A percentile compares a stretch with the other conserved stretches of the same genome.
phyloP scores from a whole-genome alignment of 1,140 invertebrate species.

The Daktulosphaira vitifoliae region DNA sequence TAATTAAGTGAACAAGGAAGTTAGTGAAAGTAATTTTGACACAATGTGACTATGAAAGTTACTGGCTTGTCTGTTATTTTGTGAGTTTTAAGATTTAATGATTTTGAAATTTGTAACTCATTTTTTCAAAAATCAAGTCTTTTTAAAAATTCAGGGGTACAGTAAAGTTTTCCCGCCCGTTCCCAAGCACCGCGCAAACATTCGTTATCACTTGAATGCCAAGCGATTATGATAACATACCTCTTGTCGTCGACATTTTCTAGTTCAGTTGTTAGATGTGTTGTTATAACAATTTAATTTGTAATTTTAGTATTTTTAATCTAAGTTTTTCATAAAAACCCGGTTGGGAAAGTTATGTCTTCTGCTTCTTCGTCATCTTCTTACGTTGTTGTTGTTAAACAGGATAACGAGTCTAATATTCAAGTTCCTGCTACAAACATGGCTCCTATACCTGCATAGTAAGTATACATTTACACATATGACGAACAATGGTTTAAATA shows the following conservation, averaged over 20 bases:
- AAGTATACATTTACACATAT: background rate
- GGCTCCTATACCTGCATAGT: slow-evolving; percentile 26
- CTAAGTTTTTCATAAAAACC: background rate
- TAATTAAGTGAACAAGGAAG: no score
- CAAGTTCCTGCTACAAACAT: slow-evolving; percentile 16
- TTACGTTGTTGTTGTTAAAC: slow-evolving; percentile 18
- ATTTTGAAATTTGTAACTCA: no score
- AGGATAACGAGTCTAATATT: background rate
- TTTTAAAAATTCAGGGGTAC: background rate
- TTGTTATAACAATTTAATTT: background rate
- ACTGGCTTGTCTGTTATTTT: no score
- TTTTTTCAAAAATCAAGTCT: no score
- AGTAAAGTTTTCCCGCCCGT: slow-evolving; percentile 16
- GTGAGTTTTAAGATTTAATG: no score
- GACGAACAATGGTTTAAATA: no score
- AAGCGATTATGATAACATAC: slow-evolving; percentile 24
- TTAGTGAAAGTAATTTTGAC: no score
- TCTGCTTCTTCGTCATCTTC: slow-evolving; percentile 15
- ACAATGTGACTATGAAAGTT: no score
- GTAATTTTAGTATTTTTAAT: background rate
- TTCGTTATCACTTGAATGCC: slow-evolving; percentile 26
- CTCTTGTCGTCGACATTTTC: slow-evolving; percentile 23
- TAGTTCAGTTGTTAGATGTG: background rate
- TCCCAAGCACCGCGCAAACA: slow-evolving; percentile 26
- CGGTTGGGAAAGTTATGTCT: slow-evolving; percentile 10